Percentiles rank a stretch among this genome's conserved stretches.
Conservation (phyloP, 2,888 invertebrate species). For the Fragum whitleyi region DNA sequence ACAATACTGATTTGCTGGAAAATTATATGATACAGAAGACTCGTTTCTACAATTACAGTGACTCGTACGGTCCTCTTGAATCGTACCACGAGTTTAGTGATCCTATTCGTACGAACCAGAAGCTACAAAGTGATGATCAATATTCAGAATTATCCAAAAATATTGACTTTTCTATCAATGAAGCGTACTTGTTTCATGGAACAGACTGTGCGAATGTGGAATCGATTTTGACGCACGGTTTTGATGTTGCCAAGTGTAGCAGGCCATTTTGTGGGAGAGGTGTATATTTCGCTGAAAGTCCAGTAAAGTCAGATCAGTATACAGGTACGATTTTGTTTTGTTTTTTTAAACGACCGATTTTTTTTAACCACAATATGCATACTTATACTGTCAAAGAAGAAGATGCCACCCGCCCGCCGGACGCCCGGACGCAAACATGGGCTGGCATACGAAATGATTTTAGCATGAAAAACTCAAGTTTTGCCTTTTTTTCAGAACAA, state of each 20-base stretch:
- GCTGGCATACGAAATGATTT: too few relatives aligned
- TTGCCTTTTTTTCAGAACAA: too few relatives aligned
- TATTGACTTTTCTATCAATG: neutral
- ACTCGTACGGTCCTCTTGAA: neutral
- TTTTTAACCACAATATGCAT: too few relatives aligned
- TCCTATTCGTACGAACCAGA: neutral
- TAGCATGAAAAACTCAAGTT: too few relatives aligned
- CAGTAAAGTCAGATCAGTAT: slow-evolving; percentile 16
- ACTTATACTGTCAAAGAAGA: too few relatives aligned
- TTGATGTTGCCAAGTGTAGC: slow-evolving; percentile 10
- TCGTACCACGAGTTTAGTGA: neutral
- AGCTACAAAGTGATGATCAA: neutral
- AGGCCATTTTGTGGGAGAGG: neutral
- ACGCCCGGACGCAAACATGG: too few relatives aligned
- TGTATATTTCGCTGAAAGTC: slow-evolving; percentile 22
- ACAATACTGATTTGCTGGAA: too few relatives aligned
- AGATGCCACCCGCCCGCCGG: too few relatives aligned
- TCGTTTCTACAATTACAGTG: neutral
- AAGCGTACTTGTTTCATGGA: slow-evolving; percentile 21
- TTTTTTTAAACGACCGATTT: too few relatives aligned
- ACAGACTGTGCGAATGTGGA: neutral
- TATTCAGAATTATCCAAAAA: neutral
- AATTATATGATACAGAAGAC: neutral
- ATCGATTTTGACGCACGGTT: neutral
- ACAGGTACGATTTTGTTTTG: too few relatives aligned